phyloP scores from a whole-genome alignment of 2,113 vertebrate species.

The Saccopteryx bilineata region DNA sequence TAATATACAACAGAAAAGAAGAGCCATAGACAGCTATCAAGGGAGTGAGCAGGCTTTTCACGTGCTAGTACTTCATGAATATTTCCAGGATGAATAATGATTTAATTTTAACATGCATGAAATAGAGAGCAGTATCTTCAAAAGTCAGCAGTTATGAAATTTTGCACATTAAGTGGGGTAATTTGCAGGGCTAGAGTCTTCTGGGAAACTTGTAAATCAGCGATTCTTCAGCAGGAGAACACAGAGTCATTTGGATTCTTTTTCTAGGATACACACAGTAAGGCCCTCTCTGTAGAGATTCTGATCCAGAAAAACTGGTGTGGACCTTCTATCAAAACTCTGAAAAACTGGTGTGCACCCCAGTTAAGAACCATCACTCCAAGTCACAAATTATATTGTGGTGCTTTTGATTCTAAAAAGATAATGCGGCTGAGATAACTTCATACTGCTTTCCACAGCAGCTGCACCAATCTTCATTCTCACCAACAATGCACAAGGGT shows the following conservation, averaged over 20 bases:
- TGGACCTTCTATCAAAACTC: background rate
- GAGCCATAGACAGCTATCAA: background rate
- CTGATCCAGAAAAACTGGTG: background rate
- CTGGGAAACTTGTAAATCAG: background rate
- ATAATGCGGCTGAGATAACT: background rate
- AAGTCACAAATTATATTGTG: background rate
- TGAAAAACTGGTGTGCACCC: background rate
- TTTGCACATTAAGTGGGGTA: constrained; percentile 15
- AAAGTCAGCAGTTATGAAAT: background rate
- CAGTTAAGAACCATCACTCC: background rate
- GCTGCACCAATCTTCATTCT: too few species aligned
- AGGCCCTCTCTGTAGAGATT: background rate
- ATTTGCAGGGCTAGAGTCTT: background rate
- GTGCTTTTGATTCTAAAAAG: background rate
- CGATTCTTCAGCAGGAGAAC: background rate
- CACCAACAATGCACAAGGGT: too few species aligned
- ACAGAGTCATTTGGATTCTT: background rate
- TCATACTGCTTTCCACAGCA: too few species aligned
- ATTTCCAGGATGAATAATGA: background rate
- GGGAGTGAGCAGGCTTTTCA: background rate
- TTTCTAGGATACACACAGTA: background rate
- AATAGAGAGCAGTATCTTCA: background rate
- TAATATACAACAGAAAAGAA: background rate
- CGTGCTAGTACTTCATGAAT: background rate
- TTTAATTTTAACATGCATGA: background rate